phyloP scores from a whole-genome alignment of 2,888 invertebrate genomes.

The Baronia brevicornis region DNA sequence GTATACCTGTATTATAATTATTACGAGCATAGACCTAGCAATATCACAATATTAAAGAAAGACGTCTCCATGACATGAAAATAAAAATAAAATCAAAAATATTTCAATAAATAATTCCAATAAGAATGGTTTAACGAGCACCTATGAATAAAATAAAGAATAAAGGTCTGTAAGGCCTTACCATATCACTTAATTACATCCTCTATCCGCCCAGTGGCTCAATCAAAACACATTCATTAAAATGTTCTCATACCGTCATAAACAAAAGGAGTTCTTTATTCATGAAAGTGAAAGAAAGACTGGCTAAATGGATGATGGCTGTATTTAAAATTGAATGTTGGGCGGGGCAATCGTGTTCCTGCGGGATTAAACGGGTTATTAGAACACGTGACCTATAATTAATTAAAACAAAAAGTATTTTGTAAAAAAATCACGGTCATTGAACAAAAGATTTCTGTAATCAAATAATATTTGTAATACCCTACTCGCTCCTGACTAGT shows the following conservation, averaged over 20 bases:
- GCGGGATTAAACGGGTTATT: conserved; percentile 59
- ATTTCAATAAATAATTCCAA: conserved; percentile 12
- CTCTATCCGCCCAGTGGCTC: conserved; percentile 44
- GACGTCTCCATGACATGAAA: background rate
- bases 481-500: no score
- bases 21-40: no score
- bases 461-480: no score
- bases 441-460: conserved; percentile 5
- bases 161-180: conserved; percentile 22
- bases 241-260: conserved; percentile 53
- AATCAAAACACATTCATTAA: conserved; percentile 54
- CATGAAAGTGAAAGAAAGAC: conserved; percentile 28
- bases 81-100: conserved; percentile 3
- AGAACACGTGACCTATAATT: conserved; percentile 56
- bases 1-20: no score
- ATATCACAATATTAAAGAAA: background rate
- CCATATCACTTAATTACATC: conserved; percentile 56
- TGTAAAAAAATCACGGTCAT: conserved; percentile 11
- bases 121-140: conserved; percentile 12
- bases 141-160: conserved; percentile 16
- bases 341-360: conserved; percentile 60
- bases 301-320: conserved; percentile 31
- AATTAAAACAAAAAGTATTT: conserved; percentile 23
- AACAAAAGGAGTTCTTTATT: conserved; percentile 60
- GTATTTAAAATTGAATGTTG: conserved; percentile 41